A percentile compares a stretch with the other conserved stretches of the same genome.
Evolutionary conservation across 2,797 vertebrate species (phyloP).

Genomic region (Fundulus diaphanus): DNA sequence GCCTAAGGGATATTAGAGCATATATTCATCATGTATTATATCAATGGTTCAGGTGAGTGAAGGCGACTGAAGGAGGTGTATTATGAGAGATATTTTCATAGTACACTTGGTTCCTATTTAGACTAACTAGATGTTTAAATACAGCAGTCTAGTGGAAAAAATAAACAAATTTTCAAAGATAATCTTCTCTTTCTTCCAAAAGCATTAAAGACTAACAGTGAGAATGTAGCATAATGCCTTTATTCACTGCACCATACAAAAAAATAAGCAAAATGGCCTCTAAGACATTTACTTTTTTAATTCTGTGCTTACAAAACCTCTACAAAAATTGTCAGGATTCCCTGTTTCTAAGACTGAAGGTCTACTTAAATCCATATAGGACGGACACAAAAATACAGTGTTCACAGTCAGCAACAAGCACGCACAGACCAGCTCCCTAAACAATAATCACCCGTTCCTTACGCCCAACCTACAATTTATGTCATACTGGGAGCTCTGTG

Average conservation of each 20-base stretch:
- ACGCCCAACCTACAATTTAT: slow-evolving; percentile 34
- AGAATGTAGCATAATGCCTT: background rate
- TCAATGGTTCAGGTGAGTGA: background rate
- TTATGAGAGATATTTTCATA: background rate
- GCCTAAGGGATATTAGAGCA: no score
- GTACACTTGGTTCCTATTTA: no score
- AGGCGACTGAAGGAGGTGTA: background rate
- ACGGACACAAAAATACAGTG: slow-evolving; percentile 26
- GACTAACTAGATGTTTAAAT: no score
- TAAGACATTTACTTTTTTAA: background rate
- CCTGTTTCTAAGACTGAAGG: background rate
- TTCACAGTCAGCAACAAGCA: slow-evolving; percentile 32
- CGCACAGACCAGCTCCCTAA: slow-evolving; percentile 32
- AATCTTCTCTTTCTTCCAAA: background rate
- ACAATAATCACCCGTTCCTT: slow-evolving; percentile 37
- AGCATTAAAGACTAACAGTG: background rate
- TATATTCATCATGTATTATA: background rate
- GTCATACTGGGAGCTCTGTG: slow-evolving; percentile 21
- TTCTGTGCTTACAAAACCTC: slow-evolving; percentile 8
- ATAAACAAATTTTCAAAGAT: background rate
- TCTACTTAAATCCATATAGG: slow-evolving; percentile 24
- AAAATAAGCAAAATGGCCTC: background rate
- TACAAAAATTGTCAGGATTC: slow-evolving; percentile 10
- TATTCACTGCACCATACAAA: background rate
- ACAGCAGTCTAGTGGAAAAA: background rate